These are phyloP conservation scores for Astropecten irregularis DNA, from an alignment of 53 echinoderm and acorn worm species.

Conservation along the genomic window DNA sequence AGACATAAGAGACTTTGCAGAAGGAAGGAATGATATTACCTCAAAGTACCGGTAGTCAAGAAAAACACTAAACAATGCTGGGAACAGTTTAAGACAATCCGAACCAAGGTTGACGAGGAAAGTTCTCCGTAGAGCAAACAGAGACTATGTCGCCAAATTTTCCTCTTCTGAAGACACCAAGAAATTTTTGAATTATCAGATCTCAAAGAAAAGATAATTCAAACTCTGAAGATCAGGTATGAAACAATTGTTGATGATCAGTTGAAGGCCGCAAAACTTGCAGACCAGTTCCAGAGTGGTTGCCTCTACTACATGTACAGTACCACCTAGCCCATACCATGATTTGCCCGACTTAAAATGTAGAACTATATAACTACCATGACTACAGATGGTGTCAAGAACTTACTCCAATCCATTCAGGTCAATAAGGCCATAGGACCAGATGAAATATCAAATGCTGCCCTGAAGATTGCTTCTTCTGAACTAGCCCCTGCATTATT, in stretches of 20 bases:
- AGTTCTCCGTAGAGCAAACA: not conserved
- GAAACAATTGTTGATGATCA: conserved; percentile 49
- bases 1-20: conserved; percentile 53
- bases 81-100: conserved; percentile 19
- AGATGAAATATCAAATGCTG: no score
- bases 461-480: no score
- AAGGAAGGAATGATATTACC: conserved; percentile 37
- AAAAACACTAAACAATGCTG: not conserved
- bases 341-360: conserved; percentile 27
- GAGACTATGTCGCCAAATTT: not conserved
- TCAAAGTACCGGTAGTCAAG: conserved; percentile 49
- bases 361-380: no score
- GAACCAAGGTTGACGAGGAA: conserved; percentile 25
- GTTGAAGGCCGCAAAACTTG: conserved; percentile 36
- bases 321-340: conserved; percentile 12
- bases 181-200: conserved; percentile 52
- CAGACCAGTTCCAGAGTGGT: conserved; percentile 50
- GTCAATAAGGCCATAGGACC: not conserved
- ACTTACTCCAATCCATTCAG: not conserved
- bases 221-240: conserved; percentile 29
- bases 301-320: not conserved
- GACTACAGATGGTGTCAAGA: not conserved
- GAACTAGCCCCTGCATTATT: no score
- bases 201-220: conserved; percentile 41
- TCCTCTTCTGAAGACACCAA: not conserved